These are phyloP conservation scores for Xenopus petersii DNA, from an alignment of 2,797 vertebrate genomes.

Conservation along the genomic window DNA sequence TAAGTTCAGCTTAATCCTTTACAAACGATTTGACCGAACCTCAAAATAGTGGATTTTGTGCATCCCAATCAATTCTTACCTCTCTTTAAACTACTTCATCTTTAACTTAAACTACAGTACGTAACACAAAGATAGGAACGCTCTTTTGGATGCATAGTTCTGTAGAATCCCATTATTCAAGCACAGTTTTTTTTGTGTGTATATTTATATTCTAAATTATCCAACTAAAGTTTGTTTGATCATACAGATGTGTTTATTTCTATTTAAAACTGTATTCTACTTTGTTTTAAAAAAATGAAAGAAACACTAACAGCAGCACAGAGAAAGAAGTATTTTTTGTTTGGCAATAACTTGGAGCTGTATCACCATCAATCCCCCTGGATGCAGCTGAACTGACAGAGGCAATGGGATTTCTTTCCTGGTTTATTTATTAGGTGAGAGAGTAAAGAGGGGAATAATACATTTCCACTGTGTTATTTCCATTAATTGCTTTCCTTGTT, in stretches of 20 bases:
- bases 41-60: too few species aligned
- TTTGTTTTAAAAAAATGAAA: neutral
- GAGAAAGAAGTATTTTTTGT: neutral
- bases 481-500: slow-evolving; percentile 39
- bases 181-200: too few species aligned
- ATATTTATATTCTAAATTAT: too few species aligned
- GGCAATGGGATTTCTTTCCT: slow-evolving; percentile 15
- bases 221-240: too few species aligned
- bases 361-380: slow-evolving; percentile 20
- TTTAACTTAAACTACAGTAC: too few species aligned
- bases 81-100: too few species aligned
- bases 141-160: too few species aligned
- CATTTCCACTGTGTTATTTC: slow-evolving; percentile 31
- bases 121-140: too few species aligned
- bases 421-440: slow-evolving; percentile 25
- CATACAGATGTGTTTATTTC: neutral
- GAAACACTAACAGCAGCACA: neutral
- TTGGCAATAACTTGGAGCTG: neutral
- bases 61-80: too few species aligned
- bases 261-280: neutral
- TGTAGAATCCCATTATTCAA: too few species aligned
- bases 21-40: too few species aligned
- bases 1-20: too few species aligned
- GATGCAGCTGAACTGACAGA: slow-evolving; percentile 27
- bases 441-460: neutral